Conservation (phyloP, 1,140 invertebrate species). For the Ips typographus region DNA sequence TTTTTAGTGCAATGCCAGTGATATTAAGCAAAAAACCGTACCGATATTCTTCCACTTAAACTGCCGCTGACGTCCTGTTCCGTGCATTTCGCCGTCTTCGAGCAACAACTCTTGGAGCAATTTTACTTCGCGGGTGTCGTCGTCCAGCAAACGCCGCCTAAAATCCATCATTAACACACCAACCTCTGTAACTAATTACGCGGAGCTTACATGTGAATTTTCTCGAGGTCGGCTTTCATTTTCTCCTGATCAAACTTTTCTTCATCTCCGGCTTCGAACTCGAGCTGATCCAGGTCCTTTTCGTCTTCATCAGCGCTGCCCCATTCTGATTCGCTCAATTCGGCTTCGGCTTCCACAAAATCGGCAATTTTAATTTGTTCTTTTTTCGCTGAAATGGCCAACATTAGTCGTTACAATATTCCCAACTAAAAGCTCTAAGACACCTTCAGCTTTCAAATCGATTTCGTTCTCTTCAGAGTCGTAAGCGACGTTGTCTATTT, state of each 20-base stretch:
- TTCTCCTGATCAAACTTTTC: conserved; percentile 72
- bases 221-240: conserved; percentile 66
- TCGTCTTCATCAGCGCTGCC: conserved; percentile 80
- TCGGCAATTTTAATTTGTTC: conserved; percentile 58
- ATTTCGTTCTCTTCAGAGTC: conserved; percentile 80
- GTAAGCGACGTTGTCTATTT: conserved; percentile 61
- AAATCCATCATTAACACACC: conserved; percentile 13
- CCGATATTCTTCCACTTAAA: conserved; percentile 78
- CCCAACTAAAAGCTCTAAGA: too few species aligned
- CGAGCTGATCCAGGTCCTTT: conserved; percentile 68
- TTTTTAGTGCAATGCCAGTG: background rate
- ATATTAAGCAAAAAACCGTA: conserved; percentile 3
- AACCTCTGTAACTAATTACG: background rate
- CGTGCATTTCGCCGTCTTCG: conserved; percentile 85
- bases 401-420: too few species aligned
- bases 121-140: conserved; percentile 77
- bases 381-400: background rate
- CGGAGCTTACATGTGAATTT: conserved; percentile 64
- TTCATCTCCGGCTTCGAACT: conserved; percentile 73
- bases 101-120: conserved; percentile 79
- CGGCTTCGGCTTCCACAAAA: conserved; percentile 84
- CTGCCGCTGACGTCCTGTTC: conserved; percentile 68
- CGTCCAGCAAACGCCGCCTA: conserved; percentile 73
- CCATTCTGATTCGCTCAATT: conserved; percentile 81
- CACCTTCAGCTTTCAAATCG: conserved; percentile 40